These are phyloP conservation scores for Sphaerophoria taeniata DNA, from an alignment of 2,888 invertebrate genomes.

Conservation along the genomic window DNA sequence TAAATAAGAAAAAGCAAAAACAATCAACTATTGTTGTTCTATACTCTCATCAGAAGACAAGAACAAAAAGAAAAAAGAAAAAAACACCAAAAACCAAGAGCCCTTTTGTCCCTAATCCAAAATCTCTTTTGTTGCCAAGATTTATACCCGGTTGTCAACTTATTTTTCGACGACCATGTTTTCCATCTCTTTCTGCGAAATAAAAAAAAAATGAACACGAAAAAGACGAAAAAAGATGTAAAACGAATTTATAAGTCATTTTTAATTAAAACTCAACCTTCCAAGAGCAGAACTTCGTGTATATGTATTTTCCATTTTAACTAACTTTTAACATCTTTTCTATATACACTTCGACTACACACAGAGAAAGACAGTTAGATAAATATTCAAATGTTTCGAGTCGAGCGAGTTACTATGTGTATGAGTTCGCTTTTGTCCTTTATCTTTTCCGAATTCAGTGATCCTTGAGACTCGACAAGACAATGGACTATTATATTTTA, in stretches of 20 bases:
- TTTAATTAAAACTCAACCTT: constrained; percentile 54
- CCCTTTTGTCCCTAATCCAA: constrained; percentile 27
- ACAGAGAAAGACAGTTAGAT: neutral
- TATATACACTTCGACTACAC: neutral
- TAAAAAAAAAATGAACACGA: constrained; percentile 10
- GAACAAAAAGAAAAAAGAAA: neutral
- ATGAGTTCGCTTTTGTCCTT: constrained; percentile 28
- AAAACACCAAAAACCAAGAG: neutral
- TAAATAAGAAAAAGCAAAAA: neutral
- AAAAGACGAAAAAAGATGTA: constrained; percentile 1
- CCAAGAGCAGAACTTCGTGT: neutral
- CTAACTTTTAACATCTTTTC: constrained; percentile 48
- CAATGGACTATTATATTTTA: constrained; percentile 61
- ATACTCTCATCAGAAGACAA: neutral
- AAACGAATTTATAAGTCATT: constrained; percentile 54
- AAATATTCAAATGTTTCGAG: constrained; percentile 31
- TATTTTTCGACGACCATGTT: constrained; percentile 27
- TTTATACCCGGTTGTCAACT: constrained; percentile 42
- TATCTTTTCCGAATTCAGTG: constrained; percentile 32
- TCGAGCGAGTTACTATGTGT: neutral
- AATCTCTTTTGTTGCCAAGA: constrained; percentile 32
- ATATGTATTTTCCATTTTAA: constrained; percentile 33
- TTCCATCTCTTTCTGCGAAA: neutral
- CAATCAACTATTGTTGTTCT: constrained; percentile 6
- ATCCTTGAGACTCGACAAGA: constrained; percentile 62